Evolutionary conservation across 1,140 invertebrate genomes (phyloP).

Genomic region (Brachionus koreanus): DNA sequence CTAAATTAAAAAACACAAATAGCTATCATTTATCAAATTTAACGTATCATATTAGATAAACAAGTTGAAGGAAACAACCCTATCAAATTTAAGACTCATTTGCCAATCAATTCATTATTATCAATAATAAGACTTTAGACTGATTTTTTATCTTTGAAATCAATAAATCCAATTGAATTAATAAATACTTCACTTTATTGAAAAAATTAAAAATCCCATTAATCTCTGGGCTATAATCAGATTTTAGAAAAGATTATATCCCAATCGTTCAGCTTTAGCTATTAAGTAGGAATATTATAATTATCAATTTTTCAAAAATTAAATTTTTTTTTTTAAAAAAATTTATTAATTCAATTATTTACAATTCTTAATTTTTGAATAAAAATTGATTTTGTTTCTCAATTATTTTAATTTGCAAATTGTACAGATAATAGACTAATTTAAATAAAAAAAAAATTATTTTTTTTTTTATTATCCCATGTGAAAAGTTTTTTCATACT

Average conservation of each 20-base stretch:
- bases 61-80: too few species aligned
- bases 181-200: background rate
- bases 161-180: background rate
- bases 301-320: background rate
- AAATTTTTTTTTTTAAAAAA: background rate
- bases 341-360: background rate
- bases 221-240: background rate
- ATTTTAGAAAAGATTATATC: background rate
- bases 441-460: background rate
- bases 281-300: background rate
- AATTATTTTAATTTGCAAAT: background rate
- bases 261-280: background rate
- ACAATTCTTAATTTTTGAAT: background rate
- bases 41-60: background rate
- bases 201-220: background rate
- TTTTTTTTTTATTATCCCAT: background rate
- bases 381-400: background rate
- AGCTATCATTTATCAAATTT: background rate
- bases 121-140: background rate
- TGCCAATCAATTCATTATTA: too few species aligned
- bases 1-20: background rate
- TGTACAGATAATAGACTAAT: background rate
- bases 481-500: background rate
- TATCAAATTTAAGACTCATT: too few species aligned
- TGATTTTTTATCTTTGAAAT: background rate